phyloP scores from a whole-genome alignment of 2,888 invertebrate genomes.

The Melanostoma scalare region DNA sequence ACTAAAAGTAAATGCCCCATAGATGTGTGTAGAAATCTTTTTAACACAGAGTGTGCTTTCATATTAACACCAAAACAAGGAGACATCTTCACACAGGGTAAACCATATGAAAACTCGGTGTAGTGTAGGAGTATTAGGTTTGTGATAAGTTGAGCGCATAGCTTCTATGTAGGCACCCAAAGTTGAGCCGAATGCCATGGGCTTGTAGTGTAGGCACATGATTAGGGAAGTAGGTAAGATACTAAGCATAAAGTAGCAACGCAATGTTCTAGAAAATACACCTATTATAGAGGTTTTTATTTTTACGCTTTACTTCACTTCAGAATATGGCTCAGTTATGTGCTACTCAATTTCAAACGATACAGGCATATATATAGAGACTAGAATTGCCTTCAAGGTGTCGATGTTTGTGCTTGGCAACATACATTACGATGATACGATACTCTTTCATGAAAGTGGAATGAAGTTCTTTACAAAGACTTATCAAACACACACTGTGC shows the following conservation, averaged over 20 bases:
- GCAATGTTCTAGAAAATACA: constrained; percentile 48
- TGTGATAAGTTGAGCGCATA: constrained; percentile 1
- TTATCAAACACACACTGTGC: constrained; percentile 22
- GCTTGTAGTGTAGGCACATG: constrained; percentile 22
- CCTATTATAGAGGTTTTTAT: constrained; percentile 23
- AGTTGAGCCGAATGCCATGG: not conserved
- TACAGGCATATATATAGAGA: too few species aligned
- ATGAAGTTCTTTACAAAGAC: not conserved
- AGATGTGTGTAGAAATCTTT: not conserved
- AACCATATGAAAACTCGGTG: constrained; percentile 34
- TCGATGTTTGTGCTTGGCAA: too few species aligned
- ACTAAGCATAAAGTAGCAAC: constrained; percentile 47
- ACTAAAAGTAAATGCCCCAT: too few species aligned
- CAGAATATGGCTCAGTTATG: constrained; percentile 9
- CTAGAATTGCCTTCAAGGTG: too few species aligned
- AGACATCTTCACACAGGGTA: constrained; percentile 56
- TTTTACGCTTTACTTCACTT: not conserved
- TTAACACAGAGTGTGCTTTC: not conserved
- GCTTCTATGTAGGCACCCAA: not conserved
- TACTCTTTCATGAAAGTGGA: constrained; percentile 9
- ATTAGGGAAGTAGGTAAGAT: constrained; percentile 39
- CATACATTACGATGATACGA: too few species aligned
- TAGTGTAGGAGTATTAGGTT: not conserved
- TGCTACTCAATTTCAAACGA: constrained; percentile 10
- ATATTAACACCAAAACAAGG: not conserved